These are phyloP conservation scores for Halesus radiatus DNA, from an alignment of 1,140 invertebrate genomes.

Conservation along the genomic window DNA sequence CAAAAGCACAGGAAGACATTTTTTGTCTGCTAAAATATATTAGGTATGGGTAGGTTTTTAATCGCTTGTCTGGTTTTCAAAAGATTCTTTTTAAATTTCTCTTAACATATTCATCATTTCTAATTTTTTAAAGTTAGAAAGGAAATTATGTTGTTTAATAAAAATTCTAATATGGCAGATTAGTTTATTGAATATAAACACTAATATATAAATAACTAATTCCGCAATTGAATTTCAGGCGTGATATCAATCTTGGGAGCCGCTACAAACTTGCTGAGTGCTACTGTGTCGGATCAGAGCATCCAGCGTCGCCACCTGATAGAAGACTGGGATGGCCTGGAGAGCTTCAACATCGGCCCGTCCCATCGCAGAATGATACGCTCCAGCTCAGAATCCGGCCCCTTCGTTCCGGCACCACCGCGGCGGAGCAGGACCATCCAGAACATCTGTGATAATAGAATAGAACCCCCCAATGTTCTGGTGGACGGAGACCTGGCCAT, in stretches of 20 bases:
- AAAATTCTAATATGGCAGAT: too few relatives aligned
- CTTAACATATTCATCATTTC: too few relatives aligned
- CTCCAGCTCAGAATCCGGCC: constrained; percentile 7
- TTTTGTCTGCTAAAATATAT: too few relatives aligned
- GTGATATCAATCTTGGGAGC: constrained; percentile 60
- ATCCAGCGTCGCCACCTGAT: constrained; percentile 53
- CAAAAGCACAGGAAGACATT: too few relatives aligned
- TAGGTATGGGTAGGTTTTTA: too few relatives aligned
- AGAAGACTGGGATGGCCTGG: constrained; percentile 60
- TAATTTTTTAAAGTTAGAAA: too few relatives aligned
- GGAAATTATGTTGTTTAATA: too few relatives aligned
- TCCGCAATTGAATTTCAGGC: constrained; percentile 52
- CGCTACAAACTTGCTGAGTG: constrained; percentile 59
- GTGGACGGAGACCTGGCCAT: constrained; percentile 45
- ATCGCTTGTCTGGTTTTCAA: too few relatives aligned
- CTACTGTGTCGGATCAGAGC: constrained; percentile 40
- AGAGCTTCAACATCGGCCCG: constrained; percentile 58
- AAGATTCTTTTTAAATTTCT: too few relatives aligned
- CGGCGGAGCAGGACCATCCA: constrained; percentile 40
- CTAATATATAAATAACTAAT: too few relatives aligned
- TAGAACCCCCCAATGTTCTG: not conserved
- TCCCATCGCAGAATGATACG: not conserved
- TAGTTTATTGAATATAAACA: too few relatives aligned
- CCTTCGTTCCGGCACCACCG: constrained; percentile 27
- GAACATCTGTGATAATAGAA: constrained; percentile 13